Conservation (phyloP, 2,797 vertebrate genomes). For the Benthosema pterotum region DNA sequence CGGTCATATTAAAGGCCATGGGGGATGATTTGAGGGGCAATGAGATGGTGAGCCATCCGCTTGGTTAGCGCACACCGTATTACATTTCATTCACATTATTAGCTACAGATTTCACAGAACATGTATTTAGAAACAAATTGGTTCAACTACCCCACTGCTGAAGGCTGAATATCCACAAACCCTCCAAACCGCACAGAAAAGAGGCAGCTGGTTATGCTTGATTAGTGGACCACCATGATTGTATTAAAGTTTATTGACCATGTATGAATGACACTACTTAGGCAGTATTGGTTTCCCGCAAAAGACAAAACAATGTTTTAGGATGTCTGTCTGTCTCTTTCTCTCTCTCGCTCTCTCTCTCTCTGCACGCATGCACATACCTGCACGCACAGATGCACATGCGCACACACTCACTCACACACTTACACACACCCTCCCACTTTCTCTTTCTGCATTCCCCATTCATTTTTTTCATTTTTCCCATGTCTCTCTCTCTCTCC, state of each 20-base stretch:
- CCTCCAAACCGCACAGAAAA: constrained; percentile 20
- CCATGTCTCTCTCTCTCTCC: constrained; percentile 15
- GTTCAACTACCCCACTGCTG: constrained; percentile 39
- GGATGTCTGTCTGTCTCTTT: constrained; percentile 42
- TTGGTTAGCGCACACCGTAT: constrained; percentile 47
- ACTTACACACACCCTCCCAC: too few species aligned
- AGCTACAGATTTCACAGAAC: constrained; percentile 46
- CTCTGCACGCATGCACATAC: too few species aligned
- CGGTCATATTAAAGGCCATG: not conserved
- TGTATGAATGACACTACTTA: constrained; percentile 79
- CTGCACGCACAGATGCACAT: too few species aligned
- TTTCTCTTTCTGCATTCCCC: too few species aligned
- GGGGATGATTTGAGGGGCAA: constrained; percentile 37
- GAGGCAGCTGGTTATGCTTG: constrained; percentile 56
- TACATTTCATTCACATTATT: constrained; percentile 49
- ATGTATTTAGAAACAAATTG: constrained; percentile 43
- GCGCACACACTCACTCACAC: too few species aligned
- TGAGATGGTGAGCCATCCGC: constrained; percentile 34
- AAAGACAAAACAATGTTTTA: constrained; percentile 84
- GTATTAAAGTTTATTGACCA: constrained; percentile 86
- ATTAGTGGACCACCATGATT: constrained; percentile 78
- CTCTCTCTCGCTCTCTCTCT: constrained; percentile 45
- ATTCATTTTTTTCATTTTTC: too few species aligned
- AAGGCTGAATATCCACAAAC: constrained; percentile 24
- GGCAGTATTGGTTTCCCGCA: constrained; percentile 65